Percentiles rank a stretch among this genome's conserved stretches.
phyloP scores from a whole-genome alignment of 2,113 vertebrate species.

The Prinia subflava region DNA sequence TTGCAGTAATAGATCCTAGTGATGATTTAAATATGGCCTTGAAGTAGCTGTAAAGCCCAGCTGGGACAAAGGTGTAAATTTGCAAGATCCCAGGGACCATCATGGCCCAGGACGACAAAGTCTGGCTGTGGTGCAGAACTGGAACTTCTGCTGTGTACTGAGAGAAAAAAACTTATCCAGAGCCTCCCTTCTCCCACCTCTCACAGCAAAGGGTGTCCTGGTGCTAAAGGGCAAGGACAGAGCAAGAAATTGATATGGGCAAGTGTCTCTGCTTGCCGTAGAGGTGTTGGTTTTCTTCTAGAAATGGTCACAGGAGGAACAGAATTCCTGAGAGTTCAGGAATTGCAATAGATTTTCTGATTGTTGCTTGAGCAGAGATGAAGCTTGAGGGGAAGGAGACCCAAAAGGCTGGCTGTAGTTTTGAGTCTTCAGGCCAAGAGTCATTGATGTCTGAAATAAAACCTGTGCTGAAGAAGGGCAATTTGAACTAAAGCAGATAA shows the following conservation, averaged over 20 bases:
- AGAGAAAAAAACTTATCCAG: neutral
- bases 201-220: neutral
- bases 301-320: no score
- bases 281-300: no score
- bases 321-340: neutral
- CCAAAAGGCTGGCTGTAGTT: neutral
- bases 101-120: neutral
- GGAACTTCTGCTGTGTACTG: neutral
- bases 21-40: neutral
- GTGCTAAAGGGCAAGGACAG: no score
- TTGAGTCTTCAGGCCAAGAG: neutral
- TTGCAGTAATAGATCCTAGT: neutral
- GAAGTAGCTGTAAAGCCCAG: neutral
- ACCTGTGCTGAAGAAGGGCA: neutral
- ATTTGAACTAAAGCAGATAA: neutral
- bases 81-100: neutral
- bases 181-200: neutral
- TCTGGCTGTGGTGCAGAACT: accelerated
- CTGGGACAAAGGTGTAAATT: accelerated
- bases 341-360: neutral
- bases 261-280: neutral
- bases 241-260: no score
- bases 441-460: neutral
- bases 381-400: neutral
- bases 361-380: neutral